A percentile compares a stretch with the other conserved stretches of the same genome.
These are phyloP conservation scores for Euschistus heros DNA, from an alignment of 1,140 invertebrate species.

Conservation along the genomic window DNA sequence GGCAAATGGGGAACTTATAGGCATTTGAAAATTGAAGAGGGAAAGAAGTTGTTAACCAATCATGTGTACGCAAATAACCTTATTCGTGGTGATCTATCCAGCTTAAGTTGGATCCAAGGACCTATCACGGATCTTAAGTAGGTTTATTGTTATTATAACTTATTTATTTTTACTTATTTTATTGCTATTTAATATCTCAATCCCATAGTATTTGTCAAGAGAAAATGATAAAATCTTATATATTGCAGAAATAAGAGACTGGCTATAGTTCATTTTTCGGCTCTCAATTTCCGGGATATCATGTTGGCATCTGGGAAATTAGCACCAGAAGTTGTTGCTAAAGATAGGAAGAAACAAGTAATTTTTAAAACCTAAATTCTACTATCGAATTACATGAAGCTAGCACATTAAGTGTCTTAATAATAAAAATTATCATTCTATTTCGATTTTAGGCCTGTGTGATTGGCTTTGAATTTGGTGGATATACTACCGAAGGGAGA, in stretches of 20 bases:
- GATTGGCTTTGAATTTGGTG: constrained; percentile 65
- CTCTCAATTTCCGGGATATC: constrained; percentile 66
- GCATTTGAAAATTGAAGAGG: constrained; percentile 35
- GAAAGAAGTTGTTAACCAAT: constrained; percentile 30
- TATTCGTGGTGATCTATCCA: constrained; percentile 72
- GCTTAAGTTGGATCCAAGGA: constrained; percentile 70
- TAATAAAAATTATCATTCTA: neutral
- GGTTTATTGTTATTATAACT: constrained; percentile 28
- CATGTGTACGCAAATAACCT: constrained; percentile 70
- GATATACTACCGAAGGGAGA: constrained; percentile 41
- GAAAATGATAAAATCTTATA: neutral
- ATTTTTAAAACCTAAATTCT: neutral
- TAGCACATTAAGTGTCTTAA: neutral
- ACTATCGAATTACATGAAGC: neutral
- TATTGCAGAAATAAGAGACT: neutral
- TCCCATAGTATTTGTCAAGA: constrained; percentile 23
- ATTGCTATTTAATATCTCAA: neutral
- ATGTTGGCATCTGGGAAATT: constrained; percentile 68
- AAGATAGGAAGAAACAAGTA: constrained; percentile 30
- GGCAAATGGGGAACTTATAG: constrained; percentile 73
- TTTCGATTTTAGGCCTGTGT: constrained; percentile 41
- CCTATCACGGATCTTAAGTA: constrained; percentile 40
- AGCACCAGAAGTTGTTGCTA: constrained; percentile 46
- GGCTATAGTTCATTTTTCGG: constrained; percentile 44
- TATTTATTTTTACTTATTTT: neutral